These are phyloP conservation scores for Synergus gifuensis DNA, from an alignment of 2,888 invertebrate genomes.

Conservation along the genomic window DNA sequence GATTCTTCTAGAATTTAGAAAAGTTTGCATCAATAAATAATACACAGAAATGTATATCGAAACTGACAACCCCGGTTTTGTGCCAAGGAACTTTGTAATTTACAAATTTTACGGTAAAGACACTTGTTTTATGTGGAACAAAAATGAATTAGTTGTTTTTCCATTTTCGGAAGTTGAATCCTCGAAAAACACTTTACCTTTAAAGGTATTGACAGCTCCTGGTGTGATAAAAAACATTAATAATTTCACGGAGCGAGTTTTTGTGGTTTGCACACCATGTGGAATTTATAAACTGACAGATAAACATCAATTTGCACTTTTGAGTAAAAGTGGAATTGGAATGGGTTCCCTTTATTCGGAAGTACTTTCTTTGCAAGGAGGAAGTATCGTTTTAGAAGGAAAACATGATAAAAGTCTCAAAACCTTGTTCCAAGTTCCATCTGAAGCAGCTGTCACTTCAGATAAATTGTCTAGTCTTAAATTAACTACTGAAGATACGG, in stretches of 20 bases:
- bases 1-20: not conserved
- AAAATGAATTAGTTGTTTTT: constrained; percentile 61
- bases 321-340: constrained; percentile 67
- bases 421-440: constrained; percentile 58
- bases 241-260: constrained; percentile 63
- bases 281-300: constrained; percentile 66
- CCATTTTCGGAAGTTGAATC: constrained; percentile 53
- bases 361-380: constrained; percentile 57
- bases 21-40: not conserved
- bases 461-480: constrained; percentile 49
- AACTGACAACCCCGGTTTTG: constrained; percentile 55
- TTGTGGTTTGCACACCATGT: constrained; percentile 64
- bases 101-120: constrained; percentile 65
- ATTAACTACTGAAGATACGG: constrained; percentile 52
- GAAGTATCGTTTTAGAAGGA: constrained; percentile 61
- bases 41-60: constrained; percentile 51
- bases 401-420: constrained; percentile 61
- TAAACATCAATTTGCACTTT: constrained; percentile 56
- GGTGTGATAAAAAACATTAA: constrained; percentile 62
- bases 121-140: constrained; percentile 69
- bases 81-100: constrained; percentile 63
- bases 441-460: not conserved
- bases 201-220: constrained; percentile 60
- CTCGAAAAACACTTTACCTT: constrained; percentile 35
- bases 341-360: constrained; percentile 64